Percentiles rank a stretch among this genome's conserved stretches.
These are phyloP conservation scores for Colistium nudipinnis DNA, from an alignment of 2,113 vertebrate genomes.

Conservation along the genomic window DNA sequence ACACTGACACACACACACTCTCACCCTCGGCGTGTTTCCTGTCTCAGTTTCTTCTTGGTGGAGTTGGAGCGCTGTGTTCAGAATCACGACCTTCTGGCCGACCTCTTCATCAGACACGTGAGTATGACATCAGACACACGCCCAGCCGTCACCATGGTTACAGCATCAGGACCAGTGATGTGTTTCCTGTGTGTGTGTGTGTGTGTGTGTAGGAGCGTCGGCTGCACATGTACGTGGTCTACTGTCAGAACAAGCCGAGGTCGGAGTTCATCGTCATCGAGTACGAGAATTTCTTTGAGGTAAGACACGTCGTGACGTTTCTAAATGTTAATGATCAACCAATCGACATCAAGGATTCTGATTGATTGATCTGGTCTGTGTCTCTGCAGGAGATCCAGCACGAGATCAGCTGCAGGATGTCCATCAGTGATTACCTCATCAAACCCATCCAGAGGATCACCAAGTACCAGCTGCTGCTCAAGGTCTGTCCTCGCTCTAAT, in stretches of 20 bases:
- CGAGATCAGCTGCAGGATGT: slow-evolving; percentile 93
- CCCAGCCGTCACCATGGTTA: neutral
- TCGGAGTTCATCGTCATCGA: slow-evolving; percentile 97
- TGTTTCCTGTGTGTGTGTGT: neutral
- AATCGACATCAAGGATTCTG: too few relatives aligned
- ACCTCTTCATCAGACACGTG: slow-evolving; percentile 98
- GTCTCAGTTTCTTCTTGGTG: slow-evolving; percentile 91
- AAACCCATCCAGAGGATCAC: slow-evolving; percentile 99
- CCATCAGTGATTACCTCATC: slow-evolving; percentile 95
- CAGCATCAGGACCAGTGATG: neutral
- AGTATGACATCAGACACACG: slow-evolving; percentile 57
- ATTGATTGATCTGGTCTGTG: neutral
- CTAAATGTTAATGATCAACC: neutral
- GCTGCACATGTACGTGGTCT: slow-evolving; percentile 96
- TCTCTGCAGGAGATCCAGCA: slow-evolving; percentile 90
- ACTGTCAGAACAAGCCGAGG: slow-evolving; percentile 97
- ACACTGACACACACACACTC: neutral
- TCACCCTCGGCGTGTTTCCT: slow-evolving; percentile 7
- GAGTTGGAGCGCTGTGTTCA: slow-evolving; percentile 96
- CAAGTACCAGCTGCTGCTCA: slow-evolving; percentile 96
- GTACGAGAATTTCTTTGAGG: slow-evolving; percentile 95
- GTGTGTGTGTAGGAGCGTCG: slow-evolving; percentile 86
- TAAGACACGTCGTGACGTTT: slow-evolving; percentile 63
- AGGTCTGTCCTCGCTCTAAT: slow-evolving; percentile 79
- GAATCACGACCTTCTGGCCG: slow-evolving; percentile 92